These are phyloP conservation scores for Macrotis lagotis DNA, from an alignment of 2,113 vertebrate species.

Conservation along the genomic window DNA sequence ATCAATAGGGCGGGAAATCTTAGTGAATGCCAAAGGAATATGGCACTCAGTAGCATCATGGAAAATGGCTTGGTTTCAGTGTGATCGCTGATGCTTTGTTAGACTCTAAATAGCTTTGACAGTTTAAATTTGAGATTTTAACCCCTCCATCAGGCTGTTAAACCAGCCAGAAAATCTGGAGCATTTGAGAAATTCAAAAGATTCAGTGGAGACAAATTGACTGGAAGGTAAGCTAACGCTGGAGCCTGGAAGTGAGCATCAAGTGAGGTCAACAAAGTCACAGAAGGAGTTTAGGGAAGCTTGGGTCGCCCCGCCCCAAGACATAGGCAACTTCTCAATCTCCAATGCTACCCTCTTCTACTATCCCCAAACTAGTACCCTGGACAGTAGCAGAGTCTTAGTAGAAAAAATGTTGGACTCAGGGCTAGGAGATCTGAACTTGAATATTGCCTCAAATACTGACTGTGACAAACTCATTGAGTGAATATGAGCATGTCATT, in stretches of 20 bases:
- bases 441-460: not conserved
- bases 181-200: conserved; percentile 53
- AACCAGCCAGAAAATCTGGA: conserved; percentile 62
- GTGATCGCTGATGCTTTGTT: conserved; percentile 4
- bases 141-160: conserved; percentile 55
- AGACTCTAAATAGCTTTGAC: conserved; percentile 61
- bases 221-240: conserved; percentile 13
- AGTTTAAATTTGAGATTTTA: conserved; percentile 65
- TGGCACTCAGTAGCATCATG: not conserved
- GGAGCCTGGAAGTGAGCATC: not conserved
- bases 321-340: not conserved
- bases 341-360: not conserved
- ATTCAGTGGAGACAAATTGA: conserved; percentile 29
- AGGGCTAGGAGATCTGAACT: not conserved
- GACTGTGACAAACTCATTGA: not conserved
- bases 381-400: not conserved
- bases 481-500: not conserved
- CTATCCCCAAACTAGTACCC: not conserved
- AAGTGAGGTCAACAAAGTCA: accelerated
- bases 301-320: not conserved
- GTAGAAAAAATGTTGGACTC: not conserved
- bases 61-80: conserved; percentile 29
- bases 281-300: too few relatives aligned
- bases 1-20: conserved; percentile 8
- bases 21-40: conserved; percentile 13